Conservation (phyloP, 2,113 vertebrate genomes). For the Hemibagrus wyckioides region DNA sequence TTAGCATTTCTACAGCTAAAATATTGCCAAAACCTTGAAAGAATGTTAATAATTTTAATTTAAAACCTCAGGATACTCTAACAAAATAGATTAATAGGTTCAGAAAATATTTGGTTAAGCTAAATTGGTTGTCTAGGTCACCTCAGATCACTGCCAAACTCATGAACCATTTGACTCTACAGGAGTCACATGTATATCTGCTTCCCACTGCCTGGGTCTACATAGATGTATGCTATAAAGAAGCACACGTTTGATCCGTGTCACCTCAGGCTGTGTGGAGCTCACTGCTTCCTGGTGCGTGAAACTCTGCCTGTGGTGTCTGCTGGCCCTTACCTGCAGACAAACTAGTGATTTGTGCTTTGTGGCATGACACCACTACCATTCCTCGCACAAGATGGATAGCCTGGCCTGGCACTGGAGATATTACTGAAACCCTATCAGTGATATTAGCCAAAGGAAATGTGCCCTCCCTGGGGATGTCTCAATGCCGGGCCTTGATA, state of each 20-base stretch:
- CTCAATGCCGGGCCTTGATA: conserved; percentile 48
- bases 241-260: conserved; percentile 26
- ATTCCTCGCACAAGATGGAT: conserved; percentile 45
- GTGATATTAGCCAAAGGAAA: conserved; percentile 57
- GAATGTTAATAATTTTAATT: not conserved
- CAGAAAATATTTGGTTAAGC: not conserved
- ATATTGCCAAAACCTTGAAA: not conserved
- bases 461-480: conserved; percentile 44
- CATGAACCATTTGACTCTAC: not conserved
- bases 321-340: conserved; percentile 30
- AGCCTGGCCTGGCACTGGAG: conserved; percentile 30
- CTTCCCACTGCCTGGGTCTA: conserved; percentile 8
- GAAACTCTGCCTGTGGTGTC: conserved; percentile 54
- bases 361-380: conserved; percentile 34
- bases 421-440: conserved; percentile 54
- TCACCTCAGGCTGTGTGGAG: conserved; percentile 44
- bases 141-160: not conserved
- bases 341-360: conserved; percentile 57
- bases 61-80: not conserved
- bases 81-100: not conserved
- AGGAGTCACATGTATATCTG: not conserved
- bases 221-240: conserved; percentile 37
- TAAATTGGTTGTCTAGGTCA: not conserved
- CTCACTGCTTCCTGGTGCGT: conserved; percentile 49
- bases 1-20: not conserved